Percentiles rank a stretch among this genome's conserved stretches.
These are phyloP conservation scores for Crotophaga sulcirostris DNA, from an alignment of 2,113 vertebrate species.

Conservation along the genomic window DNA sequence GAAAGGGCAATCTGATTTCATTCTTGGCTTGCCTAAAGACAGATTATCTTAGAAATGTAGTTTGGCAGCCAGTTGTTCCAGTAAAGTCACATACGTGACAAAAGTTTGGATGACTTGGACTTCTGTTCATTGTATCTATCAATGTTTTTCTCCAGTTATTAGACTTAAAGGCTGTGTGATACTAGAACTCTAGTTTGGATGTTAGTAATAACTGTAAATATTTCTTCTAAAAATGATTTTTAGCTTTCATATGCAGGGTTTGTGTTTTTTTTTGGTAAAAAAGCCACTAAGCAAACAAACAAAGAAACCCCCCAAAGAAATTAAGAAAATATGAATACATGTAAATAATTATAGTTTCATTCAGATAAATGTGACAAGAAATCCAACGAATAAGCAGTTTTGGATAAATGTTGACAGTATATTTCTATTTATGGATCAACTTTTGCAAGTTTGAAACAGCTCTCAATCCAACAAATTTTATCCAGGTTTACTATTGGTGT, in stretches of 20 bases:
- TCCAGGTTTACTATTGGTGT: neutral
- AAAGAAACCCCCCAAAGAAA: neutral
- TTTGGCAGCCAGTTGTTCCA: neutral
- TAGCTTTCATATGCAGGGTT: neutral
- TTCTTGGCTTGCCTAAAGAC: neutral
- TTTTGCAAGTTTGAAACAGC: neutral
- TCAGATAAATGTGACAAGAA: fast-evolving
- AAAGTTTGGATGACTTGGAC: neutral
- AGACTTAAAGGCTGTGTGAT: neutral
- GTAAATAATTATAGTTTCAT: neutral
- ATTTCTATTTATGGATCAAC: neutral
- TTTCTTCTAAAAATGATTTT: neutral
- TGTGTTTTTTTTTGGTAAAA: neutral
- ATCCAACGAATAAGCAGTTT: neutral
- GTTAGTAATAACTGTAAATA: neutral
- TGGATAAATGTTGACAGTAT: neutral
- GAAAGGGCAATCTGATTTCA: neutral
- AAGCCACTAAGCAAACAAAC: neutral
- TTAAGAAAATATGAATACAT: neutral
- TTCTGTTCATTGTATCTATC: neutral
- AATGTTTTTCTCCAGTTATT: neutral
- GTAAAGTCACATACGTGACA: neutral
- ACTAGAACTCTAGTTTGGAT: neutral
- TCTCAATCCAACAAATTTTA: neutral
- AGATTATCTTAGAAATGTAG: neutral